Evolutionary conservation across 2,797 vertebrate species (phyloP).

Genomic region (Enteromius afrohamiltoni): DNA sequence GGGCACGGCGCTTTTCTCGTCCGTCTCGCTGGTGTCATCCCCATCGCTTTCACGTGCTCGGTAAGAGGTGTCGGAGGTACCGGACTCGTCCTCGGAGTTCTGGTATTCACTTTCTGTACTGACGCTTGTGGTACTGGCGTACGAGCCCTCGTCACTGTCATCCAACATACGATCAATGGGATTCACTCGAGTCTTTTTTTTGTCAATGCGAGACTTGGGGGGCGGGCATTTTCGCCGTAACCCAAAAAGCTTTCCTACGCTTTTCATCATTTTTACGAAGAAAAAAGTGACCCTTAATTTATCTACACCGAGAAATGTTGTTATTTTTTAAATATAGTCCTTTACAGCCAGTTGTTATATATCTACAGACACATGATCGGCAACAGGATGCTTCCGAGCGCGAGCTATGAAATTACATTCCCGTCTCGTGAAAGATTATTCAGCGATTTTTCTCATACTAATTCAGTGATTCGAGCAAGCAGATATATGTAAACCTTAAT

Average conservation of each 20-base stretch:
- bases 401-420: conserved; percentile 5
- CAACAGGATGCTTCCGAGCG: conserved; percentile 3
- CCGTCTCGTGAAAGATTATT: conserved; percentile 5
- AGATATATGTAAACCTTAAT: neutral
- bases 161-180: conserved; percentile 55
- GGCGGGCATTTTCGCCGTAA: conserved; percentile 42
- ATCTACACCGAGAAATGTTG: neutral
- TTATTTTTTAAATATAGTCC: neutral
- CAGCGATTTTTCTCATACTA: neutral
- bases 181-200: conserved; percentile 47
- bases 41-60: conserved; percentile 25
- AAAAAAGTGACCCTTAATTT: neutral
- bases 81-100: conserved; percentile 43
- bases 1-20: conserved; percentile 31
- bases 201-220: conserved; percentile 41
- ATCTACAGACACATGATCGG: neutral
- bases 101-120: conserved; percentile 55
- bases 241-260: conserved; percentile 46
- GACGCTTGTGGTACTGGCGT: conserved; percentile 49
- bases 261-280: conserved; percentile 38
- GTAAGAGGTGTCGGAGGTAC: conserved; percentile 51
- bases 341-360: neutral
- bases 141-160: conserved; percentile 63
- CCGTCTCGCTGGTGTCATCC: conserved; percentile 40
- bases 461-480: neutral